Percentiles rank a stretch among this genome's conserved stretches.
phyloP scores from a whole-genome alignment of 2,797 vertebrate species.

The Emys orbicularis region DNA sequence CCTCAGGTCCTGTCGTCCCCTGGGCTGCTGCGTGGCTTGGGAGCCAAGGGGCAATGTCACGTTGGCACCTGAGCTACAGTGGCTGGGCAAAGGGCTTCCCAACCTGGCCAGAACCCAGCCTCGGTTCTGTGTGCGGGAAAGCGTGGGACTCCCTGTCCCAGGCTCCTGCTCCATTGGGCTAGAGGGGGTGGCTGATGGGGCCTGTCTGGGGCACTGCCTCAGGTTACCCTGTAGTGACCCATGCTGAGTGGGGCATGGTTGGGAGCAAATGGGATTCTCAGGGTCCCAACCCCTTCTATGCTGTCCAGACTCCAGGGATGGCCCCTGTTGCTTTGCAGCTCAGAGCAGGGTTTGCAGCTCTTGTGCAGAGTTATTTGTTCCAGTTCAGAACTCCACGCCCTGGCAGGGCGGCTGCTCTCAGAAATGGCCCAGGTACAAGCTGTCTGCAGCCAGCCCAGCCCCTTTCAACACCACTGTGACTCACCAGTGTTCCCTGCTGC shows the following conservation, averaged over 20 bases:
- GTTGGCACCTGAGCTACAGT: not conserved
- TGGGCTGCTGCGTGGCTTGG: not conserved
- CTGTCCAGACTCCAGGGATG: not conserved
- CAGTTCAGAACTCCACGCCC: not conserved
- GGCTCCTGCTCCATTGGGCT: not conserved
- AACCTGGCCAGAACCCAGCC: not conserved
- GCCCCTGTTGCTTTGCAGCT: not conserved
- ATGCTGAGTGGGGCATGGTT: too few relatives aligned
- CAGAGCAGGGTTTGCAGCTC: not conserved
- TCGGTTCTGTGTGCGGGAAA: not conserved
- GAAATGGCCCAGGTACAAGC: not conserved
- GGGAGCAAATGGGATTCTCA: not conserved
- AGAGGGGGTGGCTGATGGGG: not conserved
- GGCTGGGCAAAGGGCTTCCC: too few relatives aligned
- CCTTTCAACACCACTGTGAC: not conserved
- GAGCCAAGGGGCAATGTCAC: not conserved
- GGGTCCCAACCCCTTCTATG: fast-evolving
- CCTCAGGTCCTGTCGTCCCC: not conserved
- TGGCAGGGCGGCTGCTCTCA: not conserved
- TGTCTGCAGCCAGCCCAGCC: not conserved
- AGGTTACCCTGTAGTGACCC: too few relatives aligned
- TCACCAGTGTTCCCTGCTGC: not conserved
- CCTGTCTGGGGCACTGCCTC: too few relatives aligned
- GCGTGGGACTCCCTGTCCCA: not conserved
- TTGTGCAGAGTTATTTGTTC: not conserved